These are phyloP conservation scores for Mionectes olivaceus DNA, from an alignment of 2,797 vertebrate genomes.

Conservation along the genomic window DNA sequence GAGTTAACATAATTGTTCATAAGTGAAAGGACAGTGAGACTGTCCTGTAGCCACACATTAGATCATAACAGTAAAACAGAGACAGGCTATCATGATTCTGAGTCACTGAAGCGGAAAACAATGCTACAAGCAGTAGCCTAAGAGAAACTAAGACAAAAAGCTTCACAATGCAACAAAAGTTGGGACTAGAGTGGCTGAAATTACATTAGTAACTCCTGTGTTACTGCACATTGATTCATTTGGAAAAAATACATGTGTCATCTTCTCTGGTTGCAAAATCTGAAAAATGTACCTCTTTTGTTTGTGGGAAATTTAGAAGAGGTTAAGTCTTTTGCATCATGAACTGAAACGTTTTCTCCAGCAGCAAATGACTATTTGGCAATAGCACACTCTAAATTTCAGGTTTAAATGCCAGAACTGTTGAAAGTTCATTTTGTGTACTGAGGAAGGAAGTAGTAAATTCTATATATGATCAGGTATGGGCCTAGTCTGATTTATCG, in stretches of 20 bases:
- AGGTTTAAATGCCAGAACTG: not conserved
- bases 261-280: not conserved
- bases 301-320: not conserved
- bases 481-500: not conserved
- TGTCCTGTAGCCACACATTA: not conserved
- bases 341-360: not conserved
- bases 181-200: not conserved
- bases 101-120: not conserved
- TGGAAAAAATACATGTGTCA: not conserved
- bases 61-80: not conserved
- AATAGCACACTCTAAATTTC: not conserved
- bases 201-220: not conserved
- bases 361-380: not conserved
- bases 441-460: conserved; percentile 45
- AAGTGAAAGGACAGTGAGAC: not conserved
- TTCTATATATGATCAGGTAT: not conserved
- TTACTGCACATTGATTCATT: not conserved
- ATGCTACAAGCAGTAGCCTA: not conserved
- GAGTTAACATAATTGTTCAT: not conserved
- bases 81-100: not conserved
- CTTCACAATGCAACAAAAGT: not conserved
- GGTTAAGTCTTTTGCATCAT: not conserved
- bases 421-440: not conserved
- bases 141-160: not conserved
- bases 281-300: not conserved